Base-by-base conservation (phyloP, 2,888 invertebrate genomes). In the Gymnosoma rotundatum region DNA sequence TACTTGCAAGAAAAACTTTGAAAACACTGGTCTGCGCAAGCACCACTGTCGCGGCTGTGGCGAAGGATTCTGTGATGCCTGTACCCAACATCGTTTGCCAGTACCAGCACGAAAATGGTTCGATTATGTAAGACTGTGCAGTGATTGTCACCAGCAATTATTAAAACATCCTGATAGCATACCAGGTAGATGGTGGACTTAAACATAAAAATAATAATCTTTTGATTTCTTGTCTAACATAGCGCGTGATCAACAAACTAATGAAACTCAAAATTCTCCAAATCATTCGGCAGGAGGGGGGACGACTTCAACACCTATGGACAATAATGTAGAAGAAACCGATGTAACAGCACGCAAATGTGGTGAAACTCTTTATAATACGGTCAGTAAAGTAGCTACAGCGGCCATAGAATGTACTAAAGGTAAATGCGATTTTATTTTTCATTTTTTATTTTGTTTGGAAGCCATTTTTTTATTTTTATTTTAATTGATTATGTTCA, bases 1-100 rank as follows among this genome's bases (percentile, higher is more conserved):
- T 87, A 93, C 94, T 67, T 97, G 96, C 90, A 93, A 94, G 87
- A 92, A 90, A 70, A 91, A 92, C 63, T 95, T 96, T 88, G 92
- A 93, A 69, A 90, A 92, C 66, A 93, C 93, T 52, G 94, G 94
- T 32, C 93, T 94, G 25, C 93, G 93, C 20, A 96, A 95, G 87
- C 96, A 96, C 89, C 96, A 96, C 89, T 96, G 96, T 88, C 94
- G 96, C 69, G 93, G 95, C 0, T 97, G 97, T 91, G 96, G 96
- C 0, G 94, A 96, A 89, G 97, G 96, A 0, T 96, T 96, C 88
- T 97, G 97, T 90, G 94, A 95, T 85, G 90, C 90, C 7, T 97
- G 97, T 89, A 95, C 96, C 2, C 93, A 94, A n/a, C 93, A 94
- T 73, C 93, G 93, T 72, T 93, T 94, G 88, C 94, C 95, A 20